Conservation (phyloP, 2,888 invertebrate genomes). For the Craniophora ligustri region DNA sequence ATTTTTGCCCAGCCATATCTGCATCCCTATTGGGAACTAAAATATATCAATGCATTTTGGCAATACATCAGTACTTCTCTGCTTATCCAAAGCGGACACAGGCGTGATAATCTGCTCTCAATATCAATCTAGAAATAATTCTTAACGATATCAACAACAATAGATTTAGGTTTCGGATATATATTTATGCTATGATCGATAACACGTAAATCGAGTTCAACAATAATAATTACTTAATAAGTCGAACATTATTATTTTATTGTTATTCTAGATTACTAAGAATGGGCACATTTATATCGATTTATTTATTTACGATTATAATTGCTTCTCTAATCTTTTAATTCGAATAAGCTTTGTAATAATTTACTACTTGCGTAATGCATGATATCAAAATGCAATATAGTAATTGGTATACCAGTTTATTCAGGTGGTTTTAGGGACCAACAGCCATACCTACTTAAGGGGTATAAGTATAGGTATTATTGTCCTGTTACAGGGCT, state of each 20-base stretch:
- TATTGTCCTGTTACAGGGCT: too few relatives aligned
- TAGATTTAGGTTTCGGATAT: too few relatives aligned
- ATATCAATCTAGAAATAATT: background rate
- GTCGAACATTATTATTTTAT: conserved; percentile 1
- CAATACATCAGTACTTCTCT: too few relatives aligned
- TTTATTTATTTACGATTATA: conserved; percentile 1
- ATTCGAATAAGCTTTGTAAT: background rate
- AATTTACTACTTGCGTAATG: background rate
- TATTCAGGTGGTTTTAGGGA: too few relatives aligned
- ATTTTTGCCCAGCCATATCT: too few relatives aligned
- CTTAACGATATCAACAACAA: background rate
- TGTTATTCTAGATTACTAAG: conserved; percentile 1
- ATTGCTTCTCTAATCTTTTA: conserved; percentile 5
- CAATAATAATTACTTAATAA: background rate
- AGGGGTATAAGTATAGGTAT: too few relatives aligned
- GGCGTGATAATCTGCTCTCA: background rate
- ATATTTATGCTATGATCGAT: background rate
- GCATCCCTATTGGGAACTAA: too few relatives aligned
- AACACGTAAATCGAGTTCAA: background rate
- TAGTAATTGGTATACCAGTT: too few relatives aligned
- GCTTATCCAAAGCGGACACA: too few relatives aligned
- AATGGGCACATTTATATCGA: background rate
- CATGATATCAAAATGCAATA: too few relatives aligned
- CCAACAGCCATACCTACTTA: too few relatives aligned
- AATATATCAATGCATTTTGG: too few relatives aligned